Evolutionary conservation across 2,888 invertebrate genomes (phyloP).

Genomic region (Conops quadrifasciatus): DNA sequence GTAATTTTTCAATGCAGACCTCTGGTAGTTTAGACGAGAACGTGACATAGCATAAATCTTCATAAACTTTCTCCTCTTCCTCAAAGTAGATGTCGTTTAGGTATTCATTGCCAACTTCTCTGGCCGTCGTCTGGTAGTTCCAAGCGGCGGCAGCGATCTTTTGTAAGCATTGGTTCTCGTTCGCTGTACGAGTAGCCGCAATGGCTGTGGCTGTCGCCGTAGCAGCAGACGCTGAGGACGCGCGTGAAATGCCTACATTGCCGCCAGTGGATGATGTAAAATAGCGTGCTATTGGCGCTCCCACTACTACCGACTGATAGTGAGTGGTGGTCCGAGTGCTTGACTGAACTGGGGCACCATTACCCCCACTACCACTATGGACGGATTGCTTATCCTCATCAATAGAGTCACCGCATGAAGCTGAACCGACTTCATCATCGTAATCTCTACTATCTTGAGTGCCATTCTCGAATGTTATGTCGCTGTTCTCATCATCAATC

Average conservation of each 20-base stretch:
- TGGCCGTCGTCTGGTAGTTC: constrained; percentile 57
- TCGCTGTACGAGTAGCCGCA: constrained; percentile 13
- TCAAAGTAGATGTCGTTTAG: constrained; percentile 61
- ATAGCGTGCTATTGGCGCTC: constrained; percentile 16
- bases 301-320: neutral
- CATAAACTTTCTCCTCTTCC: constrained; percentile 84
- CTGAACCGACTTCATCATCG: constrained; percentile 60
- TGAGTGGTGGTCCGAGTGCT: constrained; percentile 11
- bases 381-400: constrained; percentile 51
- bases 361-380: constrained; percentile 41
- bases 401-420: constrained; percentile 56
- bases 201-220: constrained; percentile 25
- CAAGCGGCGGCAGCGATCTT: constrained; percentile 60
- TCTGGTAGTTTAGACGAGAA: constrained; percentile 76
- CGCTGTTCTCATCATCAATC: constrained; percentile 64
- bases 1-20: constrained; percentile 65
- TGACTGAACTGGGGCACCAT: neutral
- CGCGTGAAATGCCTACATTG: constrained; percentile 30
- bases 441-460: constrained; percentile 60
- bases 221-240: constrained; percentile 25
- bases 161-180: constrained; percentile 55
- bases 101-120: constrained; percentile 59
- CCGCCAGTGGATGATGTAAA: constrained; percentile 13
- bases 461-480: constrained; percentile 61
- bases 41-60: constrained; percentile 88